phyloP scores from a whole-genome alignment of 2,113 vertebrate species.

The Amia ocellicauda region DNA sequence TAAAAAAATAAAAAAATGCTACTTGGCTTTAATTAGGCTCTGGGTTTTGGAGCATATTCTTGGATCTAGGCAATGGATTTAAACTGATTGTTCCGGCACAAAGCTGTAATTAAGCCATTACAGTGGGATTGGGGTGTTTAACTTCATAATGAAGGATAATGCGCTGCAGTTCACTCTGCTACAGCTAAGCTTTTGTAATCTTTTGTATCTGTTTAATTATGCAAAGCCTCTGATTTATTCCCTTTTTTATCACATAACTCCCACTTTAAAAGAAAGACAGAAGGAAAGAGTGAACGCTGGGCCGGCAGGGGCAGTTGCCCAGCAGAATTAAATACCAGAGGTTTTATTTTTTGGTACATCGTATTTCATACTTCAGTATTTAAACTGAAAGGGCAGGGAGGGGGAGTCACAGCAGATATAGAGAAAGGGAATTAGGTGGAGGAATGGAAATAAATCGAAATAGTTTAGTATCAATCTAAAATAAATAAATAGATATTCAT shows the following conservation, averaged over 20 bases:
- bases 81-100: slow-evolving; percentile 54
- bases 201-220: slow-evolving; percentile 71
- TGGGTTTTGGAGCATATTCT: slow-evolving; percentile 46
- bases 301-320: too few relatives aligned
- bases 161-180: slow-evolving; percentile 55
- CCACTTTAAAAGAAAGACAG: background rate
- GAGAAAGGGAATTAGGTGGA: too few relatives aligned
- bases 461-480: too few relatives aligned
- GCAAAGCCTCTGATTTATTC: slow-evolving; percentile 55
- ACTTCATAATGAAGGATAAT: slow-evolving; percentile 66
- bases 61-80: slow-evolving; percentile 42
- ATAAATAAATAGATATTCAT: too few relatives aligned
- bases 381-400: too few relatives aligned
- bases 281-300: too few relatives aligned
- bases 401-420: too few relatives aligned
- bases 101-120: slow-evolving; percentile 68
- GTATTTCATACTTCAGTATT: too few relatives aligned
- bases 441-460: too few relatives aligned
- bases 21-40: slow-evolving; percentile 23
- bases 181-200: slow-evolving; percentile 66
- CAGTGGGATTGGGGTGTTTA: slow-evolving; percentile 67
- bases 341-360: too few relatives aligned
- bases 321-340: too few relatives aligned
- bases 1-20: slow-evolving; percentile 17
- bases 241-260: slow-evolving; percentile 28